Evolutionary conservation across 1,140 invertebrate species (phyloP).

Genomic region (Brachionus calyciflorus): DNA sequence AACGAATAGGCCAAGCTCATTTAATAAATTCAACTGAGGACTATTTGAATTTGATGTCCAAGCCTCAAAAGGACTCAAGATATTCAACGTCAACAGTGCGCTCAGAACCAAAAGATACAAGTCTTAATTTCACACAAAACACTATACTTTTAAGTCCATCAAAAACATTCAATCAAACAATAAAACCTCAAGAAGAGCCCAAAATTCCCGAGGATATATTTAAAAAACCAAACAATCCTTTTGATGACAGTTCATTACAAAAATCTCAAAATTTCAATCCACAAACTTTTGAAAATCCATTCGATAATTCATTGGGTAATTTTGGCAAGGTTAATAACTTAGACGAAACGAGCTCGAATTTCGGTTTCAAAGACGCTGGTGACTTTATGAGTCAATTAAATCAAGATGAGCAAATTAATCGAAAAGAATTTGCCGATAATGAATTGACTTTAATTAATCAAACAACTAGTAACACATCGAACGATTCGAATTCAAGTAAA

Average conservation of each 20-base stretch:
- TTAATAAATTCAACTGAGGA: neutral
- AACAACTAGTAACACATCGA: neutral
- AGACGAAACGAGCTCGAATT: too few relatives aligned
- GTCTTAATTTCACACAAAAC: neutral
- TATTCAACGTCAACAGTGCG: conserved; percentile 23
- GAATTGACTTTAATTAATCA: neutral
- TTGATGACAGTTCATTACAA: neutral
- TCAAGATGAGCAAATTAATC: conserved; percentile 12
- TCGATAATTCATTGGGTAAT: neutral
- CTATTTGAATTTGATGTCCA: neutral
- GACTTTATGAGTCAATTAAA: conserved; percentile 13
- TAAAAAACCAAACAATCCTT: neutral
- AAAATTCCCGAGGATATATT: neutral
- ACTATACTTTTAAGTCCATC: conserved; percentile 5
- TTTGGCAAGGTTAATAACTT: neutral
- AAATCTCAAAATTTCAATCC: neutral
- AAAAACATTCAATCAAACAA: conserved; percentile 4
- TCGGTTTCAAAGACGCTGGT: too few relatives aligned
- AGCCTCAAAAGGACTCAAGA: neutral
- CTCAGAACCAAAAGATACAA: neutral
- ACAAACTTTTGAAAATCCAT: neutral
- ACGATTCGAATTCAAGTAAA: conserved; percentile 2
- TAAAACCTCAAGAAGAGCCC: conserved; percentile 5
- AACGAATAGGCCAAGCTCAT: conserved; percentile 33
- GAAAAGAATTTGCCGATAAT: conserved; percentile 34